A percentile compares a stretch with the other conserved stretches of the same genome.
phyloP scores from a whole-genome alignment of 2,888 invertebrate species.

The Coremacera marginata region DNA sequence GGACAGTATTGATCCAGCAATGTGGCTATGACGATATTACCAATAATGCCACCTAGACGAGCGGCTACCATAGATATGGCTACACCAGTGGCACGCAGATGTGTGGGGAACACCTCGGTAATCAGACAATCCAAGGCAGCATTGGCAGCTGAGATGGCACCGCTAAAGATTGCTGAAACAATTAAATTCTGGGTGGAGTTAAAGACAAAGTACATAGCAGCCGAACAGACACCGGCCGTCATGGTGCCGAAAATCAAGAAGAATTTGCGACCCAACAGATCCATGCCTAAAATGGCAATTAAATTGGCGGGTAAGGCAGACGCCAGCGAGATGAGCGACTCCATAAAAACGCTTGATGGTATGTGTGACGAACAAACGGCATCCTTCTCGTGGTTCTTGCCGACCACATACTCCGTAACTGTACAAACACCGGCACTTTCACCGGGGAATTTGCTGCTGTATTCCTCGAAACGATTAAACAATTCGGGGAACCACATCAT shows the following conservation, averaged over 20 bases:
- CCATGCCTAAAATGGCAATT: conserved; percentile 86
- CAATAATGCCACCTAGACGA: conserved; percentile 84
- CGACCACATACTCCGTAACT: conserved; percentile 83
- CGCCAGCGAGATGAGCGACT: conserved; percentile 87
- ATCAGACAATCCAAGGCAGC: conserved; percentile 92
- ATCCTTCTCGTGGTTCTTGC: conserved; percentile 72
- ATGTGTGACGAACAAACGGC: conserved; percentile 79
- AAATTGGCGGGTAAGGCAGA: conserved; percentile 89
- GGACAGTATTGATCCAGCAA: conserved; percentile 90
- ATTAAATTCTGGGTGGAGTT: conserved; percentile 86
- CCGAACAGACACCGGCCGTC: conserved; percentile 86
- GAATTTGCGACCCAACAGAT: conserved; percentile 83
- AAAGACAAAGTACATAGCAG: conserved; percentile 86
- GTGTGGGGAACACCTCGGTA: conserved; percentile 93
- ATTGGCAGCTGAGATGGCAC: conserved; percentile 89
- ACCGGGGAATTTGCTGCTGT: conserved; percentile 76
- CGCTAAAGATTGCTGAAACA: conserved; percentile 87
- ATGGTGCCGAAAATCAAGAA: conserved; percentile 85
- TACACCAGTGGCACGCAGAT: conserved; percentile 90
- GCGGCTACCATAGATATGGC: conserved; percentile 92
- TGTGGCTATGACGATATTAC: conserved; percentile 83
- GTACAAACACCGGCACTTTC: conserved; percentile 78
- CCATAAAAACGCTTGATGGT: conserved; percentile 84
- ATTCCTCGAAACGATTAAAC: conserved; percentile 91
- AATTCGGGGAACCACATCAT: conserved; percentile 99